Base-by-base conservation (phyloP, 2,888 invertebrate genomes). In the Frankliniella fusca region DNA sequence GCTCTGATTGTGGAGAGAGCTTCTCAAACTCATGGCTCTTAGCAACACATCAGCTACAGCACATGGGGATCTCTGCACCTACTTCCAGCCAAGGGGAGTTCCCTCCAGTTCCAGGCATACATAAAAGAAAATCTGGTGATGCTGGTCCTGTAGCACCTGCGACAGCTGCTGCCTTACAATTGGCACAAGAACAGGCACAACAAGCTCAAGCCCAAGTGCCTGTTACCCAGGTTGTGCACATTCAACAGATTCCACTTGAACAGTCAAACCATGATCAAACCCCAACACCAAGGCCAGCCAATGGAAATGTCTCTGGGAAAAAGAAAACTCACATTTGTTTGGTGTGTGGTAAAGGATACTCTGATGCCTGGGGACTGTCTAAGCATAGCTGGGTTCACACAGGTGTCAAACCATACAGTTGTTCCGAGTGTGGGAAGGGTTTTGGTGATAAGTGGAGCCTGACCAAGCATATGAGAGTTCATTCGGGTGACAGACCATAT, bases 281-380 rank as follows among this genome's bases (percentile, higher is more conserved):
- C 3, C 49, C 70, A 5, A 82, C 83, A 54, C 80, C 83, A 18
- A 81, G 83, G 9, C 49, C 65, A 11, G 76, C 81, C 8, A 83
- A 84, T 81, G 83, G 80, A 48, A 80, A 83, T 80, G 81, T 54
- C 10, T 81, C 83, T 7, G 84, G 83, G 48, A 83, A 83, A 54
- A 54, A 81, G 48, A 83, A 83, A 27, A 76, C 70, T 9, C 83
- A 82, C 23, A 84, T 83, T 48, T 84, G 84, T 61, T n/a, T 82
- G 50, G 65, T 83, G n/a, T 84, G 84, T 81, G 80, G 76, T 0
- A 84, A 83, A 65, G 80, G 82, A 15, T 84, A 83, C 48, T 82
- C 80, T 81, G 82, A 83, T 20, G 83, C 83, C 20, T 83, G 83
- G 81, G 81, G 83, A 48, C 81, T 84, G n/a, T 83, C 83, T 18